These are phyloP conservation scores for Mythimna impura DNA, from an alignment of 2,888 invertebrate species.

Conservation along the genomic window DNA sequence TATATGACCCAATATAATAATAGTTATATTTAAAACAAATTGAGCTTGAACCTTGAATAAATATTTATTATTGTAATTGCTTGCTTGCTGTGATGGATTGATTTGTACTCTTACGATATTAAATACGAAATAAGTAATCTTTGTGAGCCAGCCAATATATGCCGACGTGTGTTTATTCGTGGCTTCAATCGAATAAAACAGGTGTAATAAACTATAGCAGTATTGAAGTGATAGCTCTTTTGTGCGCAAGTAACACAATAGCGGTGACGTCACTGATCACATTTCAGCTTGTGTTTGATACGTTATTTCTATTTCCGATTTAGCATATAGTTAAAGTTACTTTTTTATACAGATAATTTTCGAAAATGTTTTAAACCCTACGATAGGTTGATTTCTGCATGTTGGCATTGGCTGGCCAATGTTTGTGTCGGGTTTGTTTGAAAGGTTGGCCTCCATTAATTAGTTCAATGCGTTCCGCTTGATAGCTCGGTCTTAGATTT, in stretches of 20 bases:
- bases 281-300: too few species aligned
- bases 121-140: slow-evolving; percentile 42
- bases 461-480: slow-evolving; percentile 22
- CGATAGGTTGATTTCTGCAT: not conserved
- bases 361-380: too few species aligned
- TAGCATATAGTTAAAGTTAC: too few species aligned
- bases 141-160: slow-evolving; percentile 1
- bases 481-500: slow-evolving; percentile 31
- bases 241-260: too few species aligned
- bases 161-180: not conserved
- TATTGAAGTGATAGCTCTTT: not conserved
- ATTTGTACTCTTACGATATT: slow-evolving; percentile 45
- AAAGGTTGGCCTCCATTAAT: slow-evolving; percentile 15
- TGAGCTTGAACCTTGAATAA: slow-evolving; percentile 26
- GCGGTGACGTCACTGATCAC: too few species aligned
- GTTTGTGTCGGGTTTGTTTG: slow-evolving; percentile 11
- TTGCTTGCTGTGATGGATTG: slow-evolving; percentile 25
- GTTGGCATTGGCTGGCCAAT: slow-evolving; percentile 22
- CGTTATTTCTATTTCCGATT: too few species aligned
- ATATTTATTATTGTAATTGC: slow-evolving; percentile 41
- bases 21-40: slow-evolving; percentile 27
- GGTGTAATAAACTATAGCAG: not conserved
- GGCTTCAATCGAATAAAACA: not conserved
- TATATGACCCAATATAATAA: slow-evolving; percentile 21
- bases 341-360: too few species aligned